Evolutionary conservation across 2,888 invertebrate genomes (phyloP).

Genomic region (Acrobeloides nanus): DNA sequence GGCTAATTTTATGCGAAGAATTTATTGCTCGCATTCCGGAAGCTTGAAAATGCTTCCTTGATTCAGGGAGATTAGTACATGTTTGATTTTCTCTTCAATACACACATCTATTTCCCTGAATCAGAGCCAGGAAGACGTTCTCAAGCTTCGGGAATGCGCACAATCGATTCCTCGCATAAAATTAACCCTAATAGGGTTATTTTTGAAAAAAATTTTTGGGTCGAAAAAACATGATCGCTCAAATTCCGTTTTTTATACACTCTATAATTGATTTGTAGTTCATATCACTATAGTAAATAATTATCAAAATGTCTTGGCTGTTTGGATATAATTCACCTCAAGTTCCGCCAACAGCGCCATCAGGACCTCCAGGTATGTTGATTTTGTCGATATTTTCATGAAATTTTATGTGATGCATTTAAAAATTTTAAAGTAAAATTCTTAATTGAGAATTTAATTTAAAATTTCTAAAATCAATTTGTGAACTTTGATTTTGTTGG

Average conservation of each 20-base stretch:
- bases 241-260: conserved; percentile 9
- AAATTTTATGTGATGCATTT: neutral
- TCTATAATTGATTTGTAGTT: neutral
- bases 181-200: no score
- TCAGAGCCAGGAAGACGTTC: no score
- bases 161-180: no score
- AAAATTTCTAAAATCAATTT: neutral
- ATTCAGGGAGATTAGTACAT: no score
- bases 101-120: no score
- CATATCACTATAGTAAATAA: neutral
- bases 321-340: conserved; percentile 43
- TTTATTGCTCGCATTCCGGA: no score
- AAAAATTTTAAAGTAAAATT: neutral
- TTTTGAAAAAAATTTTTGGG: neutral
- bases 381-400: neutral
- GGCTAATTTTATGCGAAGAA: no score
- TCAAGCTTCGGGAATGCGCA: no score
- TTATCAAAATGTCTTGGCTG: conserved; percentile 44
- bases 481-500: no score
- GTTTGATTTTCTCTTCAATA: no score
- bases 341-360: conserved; percentile 17
- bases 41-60: no score
- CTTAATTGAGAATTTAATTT: neutral
- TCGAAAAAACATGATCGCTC: conserved; percentile 6
- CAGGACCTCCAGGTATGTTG: conserved; percentile 3